Evolutionary conservation across 2,888 invertebrate genomes (phyloP), one percentile per base, ranked within the genome.

Genomic region (Scaptomyza reducta): DNA sequence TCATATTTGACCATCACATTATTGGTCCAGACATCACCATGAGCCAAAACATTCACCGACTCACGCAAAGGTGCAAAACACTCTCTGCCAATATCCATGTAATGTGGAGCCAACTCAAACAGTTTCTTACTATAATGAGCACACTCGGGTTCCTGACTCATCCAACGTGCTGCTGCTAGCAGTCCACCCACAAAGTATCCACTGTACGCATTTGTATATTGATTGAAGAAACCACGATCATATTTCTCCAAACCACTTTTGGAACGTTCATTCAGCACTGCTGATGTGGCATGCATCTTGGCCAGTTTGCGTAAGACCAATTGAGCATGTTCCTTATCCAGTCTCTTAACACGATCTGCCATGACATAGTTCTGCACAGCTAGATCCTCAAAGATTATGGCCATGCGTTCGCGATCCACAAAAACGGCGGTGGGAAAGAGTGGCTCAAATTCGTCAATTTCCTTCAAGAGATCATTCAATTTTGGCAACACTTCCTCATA

Each of bases 261-360:
- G 31, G 88, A 73, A 1, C 89, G 91, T 27, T 91, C 89, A 63
- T 93, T 93, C 22, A 91, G 77, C 0, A 92, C 92, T 0, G 93
- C 91, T 1, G 93, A 92, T 0, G 92, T 87, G 0, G 93, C 93
- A 75, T 93, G 93, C 80, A 93, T 92, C 74, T 91, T 91, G 1
- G 93, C 93, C 69, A 93, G 61, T 1, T 92, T 90, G 1, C 86
- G 81, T 0, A 93, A 74, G 1, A 92, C 89, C 11, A 92, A 27
- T 66, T 89, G 90, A 0, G 90, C 81, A 56, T 93, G 93, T 3
- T 90, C 87, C 61, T 92, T 67, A 66, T 93, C 92, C 13, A 93
- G 78, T 5, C 91, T 89, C 27, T 85, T 64, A 6, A 86, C 64
- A 0, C 91, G 87, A 74, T 91, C 89, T 0, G 88, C 89, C 89